Conservation (phyloP, 2,797 vertebrate genomes). For the Acipenser transmontanus region DNA sequence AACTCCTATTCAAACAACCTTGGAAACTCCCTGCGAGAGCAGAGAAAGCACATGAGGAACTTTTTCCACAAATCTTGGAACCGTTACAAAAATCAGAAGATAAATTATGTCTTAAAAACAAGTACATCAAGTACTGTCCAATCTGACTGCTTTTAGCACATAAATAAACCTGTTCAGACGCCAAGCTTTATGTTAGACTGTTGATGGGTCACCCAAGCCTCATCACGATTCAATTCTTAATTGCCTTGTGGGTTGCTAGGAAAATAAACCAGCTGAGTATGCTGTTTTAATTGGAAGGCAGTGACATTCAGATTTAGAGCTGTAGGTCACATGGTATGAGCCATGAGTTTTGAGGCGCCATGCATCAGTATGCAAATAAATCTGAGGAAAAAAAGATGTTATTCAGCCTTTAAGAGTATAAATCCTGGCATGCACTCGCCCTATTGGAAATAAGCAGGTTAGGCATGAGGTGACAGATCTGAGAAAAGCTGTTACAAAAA, state of each 20-base stretch:
- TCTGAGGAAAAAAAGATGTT: background rate
- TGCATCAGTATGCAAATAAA: background rate
- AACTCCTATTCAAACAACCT: too few relatives aligned
- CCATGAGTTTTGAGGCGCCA: constrained; percentile 1
- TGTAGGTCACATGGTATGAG: background rate
- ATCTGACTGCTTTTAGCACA: background rate
- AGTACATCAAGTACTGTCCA: background rate
- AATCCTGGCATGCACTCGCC: background rate
- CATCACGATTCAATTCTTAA: background rate
- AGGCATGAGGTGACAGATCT: background rate
- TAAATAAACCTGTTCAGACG: background rate
- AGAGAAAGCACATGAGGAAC: background rate
- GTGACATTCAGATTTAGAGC: constrained; percentile 5
- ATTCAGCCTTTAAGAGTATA: background rate
- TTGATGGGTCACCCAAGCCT: background rate
- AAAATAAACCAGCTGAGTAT: background rate
- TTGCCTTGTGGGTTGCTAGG: background rate
- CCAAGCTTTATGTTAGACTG: background rate
- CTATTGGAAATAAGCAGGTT: background rate
- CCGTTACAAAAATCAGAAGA: background rate
- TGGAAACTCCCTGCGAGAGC: too few relatives aligned
- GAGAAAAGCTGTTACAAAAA: background rate
- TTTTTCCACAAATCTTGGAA: background rate
- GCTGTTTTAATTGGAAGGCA: constrained; percentile 9
- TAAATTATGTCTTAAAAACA: constrained; percentile 4